Percentiles rank a stretch among this genome's conserved stretches.
Evolutionary conservation across 2,113 vertebrate genomes (phyloP).

Genomic region (Eulacestoma nigropectus): DNA sequence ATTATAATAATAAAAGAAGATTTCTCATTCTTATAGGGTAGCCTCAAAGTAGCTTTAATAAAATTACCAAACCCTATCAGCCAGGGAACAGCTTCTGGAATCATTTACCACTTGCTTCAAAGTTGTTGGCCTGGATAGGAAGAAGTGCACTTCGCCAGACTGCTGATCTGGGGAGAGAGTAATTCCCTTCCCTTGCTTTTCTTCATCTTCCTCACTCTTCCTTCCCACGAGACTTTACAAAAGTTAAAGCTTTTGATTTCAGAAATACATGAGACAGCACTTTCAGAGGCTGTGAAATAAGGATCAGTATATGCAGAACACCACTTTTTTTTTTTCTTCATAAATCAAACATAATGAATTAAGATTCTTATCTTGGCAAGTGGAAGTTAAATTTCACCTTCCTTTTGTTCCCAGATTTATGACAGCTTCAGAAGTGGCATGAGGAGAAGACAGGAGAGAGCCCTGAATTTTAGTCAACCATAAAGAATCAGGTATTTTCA

Average conservation of each 20-base stretch:
- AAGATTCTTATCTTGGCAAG: background rate
- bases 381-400: background rate
- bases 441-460: background rate
- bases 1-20: background rate
- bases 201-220: background rate
- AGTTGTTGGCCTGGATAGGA: background rate
- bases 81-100: background rate
- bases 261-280: background rate
- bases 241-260: background rate
- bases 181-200: background rate
- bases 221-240: background rate
- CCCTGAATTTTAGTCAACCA: background rate
- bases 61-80: background rate
- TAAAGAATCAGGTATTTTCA: background rate
- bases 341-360: background rate
- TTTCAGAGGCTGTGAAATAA: background rate
- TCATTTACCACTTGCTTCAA: background rate
- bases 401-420: background rate
- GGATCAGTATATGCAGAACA: background rate
- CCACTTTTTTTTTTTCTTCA: accelerated
- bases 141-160: background rate
- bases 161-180: background rate
- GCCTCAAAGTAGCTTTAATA: background rate
- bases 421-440: background rate
- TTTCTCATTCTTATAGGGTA: background rate